Base-by-base conservation (phyloP, 1,140 invertebrate species). In the Lethrus apterus region DNA sequence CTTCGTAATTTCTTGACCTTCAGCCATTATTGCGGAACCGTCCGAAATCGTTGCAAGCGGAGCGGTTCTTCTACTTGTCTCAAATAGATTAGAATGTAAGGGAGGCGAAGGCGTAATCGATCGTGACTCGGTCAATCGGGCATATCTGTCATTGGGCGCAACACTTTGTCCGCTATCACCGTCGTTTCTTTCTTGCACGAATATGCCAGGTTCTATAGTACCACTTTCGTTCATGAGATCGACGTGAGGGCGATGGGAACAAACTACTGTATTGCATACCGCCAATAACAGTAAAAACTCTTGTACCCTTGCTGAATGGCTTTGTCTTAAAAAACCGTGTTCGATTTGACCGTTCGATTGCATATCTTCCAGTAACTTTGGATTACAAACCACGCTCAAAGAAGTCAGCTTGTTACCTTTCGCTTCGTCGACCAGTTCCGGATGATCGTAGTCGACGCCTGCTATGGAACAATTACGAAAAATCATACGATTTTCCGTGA, bases 401-500 rank as follows among this genome's bases (percentile, higher is more conserved):
- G 55, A 50, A 18, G 44, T 56, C 2, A 44, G 20, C 17, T 40
- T 46, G 33, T 45, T 50, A 46, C 51, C 54, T 29, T 46, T 51
- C 20, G 54, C 56, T 31, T 61, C 54, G 38, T 71, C 65, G 44
- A 79, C 77, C 1, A 81, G 77, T 3, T 81, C 75, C 15, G 79
- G 76, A 64, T 91, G 88, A 55, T 85, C 82, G 56, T 93, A 97
- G 67, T 97, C 92, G 4, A 86, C 77, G 0, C 90, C 92, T 17
- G 80, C 84, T 9, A 98, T 85, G 0, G 86, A 81, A 65, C 93
- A 97, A 34, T 86, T 74, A 31, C 89, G 75, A 66, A 98, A 98
- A 46, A 95, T 77, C 94, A 98, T 98, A 67, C 92, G 88, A 65
- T 98, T 98, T 67, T 98, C 93, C 5, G 95, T 98, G 11, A 98